Evolutionary conservation across 2,797 vertebrate genomes (phyloP).

Genomic region (Coregonus ussuriensis): DNA sequence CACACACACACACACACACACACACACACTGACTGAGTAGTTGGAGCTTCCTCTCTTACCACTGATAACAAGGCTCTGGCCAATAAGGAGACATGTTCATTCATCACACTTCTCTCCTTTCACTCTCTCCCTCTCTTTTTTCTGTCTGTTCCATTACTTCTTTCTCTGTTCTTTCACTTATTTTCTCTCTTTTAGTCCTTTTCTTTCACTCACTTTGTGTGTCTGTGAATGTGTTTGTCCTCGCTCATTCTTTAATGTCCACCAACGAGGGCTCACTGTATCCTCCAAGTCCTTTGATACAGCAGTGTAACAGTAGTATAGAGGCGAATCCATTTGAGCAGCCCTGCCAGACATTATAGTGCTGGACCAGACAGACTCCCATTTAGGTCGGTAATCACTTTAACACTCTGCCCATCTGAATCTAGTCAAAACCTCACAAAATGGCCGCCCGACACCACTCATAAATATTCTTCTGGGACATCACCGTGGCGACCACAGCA

Average conservation of each 20-base stretch:
- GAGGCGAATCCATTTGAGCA: conserved; percentile 24
- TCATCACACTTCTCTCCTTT: conserved; percentile 46
- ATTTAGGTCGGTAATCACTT: conserved; percentile 49
- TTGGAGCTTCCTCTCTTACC: conserved; percentile 16
- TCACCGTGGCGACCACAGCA: conserved; percentile 12
- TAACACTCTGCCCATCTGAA: conserved; percentile 51
- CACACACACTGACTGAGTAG: conserved; percentile 23
- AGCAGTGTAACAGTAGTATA: conserved; percentile 41
- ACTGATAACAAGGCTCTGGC: conserved; percentile 50
- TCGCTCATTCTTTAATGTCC: conserved; percentile 12
- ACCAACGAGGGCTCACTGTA: conserved; percentile 42
- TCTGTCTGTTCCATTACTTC: neutral
- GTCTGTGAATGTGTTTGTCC: conserved; percentile 13
- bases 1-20: too few relatives aligned
- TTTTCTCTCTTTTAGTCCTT: neutral
- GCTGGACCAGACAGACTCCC: conserved; percentile 52
- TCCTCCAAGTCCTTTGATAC: conserved; percentile 45
- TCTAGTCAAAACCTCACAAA: conserved; percentile 39
- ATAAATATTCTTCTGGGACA: neutral
- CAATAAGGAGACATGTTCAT: conserved; percentile 6
- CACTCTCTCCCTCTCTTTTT: conserved; percentile 43
- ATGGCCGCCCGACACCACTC: neutral
- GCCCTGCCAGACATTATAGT: conserved; percentile 60
- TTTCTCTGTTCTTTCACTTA: neutral
- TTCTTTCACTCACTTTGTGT: conserved; percentile 4